These are phyloP conservation scores for Drosophila kuntzei DNA, from an alignment of 2,888 invertebrate genomes.

Conservation along the genomic window DNA sequence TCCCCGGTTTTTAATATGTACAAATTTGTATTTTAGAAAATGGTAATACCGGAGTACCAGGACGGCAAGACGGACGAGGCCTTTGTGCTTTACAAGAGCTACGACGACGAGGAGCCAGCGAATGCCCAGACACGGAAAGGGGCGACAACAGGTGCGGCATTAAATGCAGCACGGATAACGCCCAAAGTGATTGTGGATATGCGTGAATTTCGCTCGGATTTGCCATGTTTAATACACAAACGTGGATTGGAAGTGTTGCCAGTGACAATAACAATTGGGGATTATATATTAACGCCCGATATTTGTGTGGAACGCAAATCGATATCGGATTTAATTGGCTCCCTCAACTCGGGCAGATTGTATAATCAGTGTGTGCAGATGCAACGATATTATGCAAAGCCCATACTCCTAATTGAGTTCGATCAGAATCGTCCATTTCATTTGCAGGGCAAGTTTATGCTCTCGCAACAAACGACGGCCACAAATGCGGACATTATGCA, in stretches of 20 bases:
- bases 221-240: constrained; percentile 96
- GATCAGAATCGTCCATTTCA: constrained; percentile 97
- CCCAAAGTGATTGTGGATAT: constrained; percentile 95
- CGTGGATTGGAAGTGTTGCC: constrained; percentile 97
- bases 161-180: constrained; percentile 24
- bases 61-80: constrained; percentile 92
- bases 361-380: constrained; percentile 98
- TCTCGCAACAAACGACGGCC: constrained; percentile 90
- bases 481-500: constrained; percentile 91
- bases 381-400: constrained; percentile 94
- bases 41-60: constrained; percentile 95
- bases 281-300: constrained; percentile 98
- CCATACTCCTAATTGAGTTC: constrained; percentile 97
- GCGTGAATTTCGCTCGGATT: constrained; percentile 98
- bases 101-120: constrained; percentile 61
- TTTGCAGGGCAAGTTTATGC: constrained; percentile 93
- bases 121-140: constrained; percentile 89
- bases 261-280: constrained; percentile 95
- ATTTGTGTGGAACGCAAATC: constrained; percentile 99
- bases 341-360: constrained; percentile 96
- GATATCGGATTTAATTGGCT: constrained; percentile 97
- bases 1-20: too few relatives aligned
- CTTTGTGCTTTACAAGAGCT: constrained; percentile 83
- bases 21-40: constrained; percentile 87
- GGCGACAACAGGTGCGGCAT: constrained; percentile 60